A percentile compares a stretch with the other conserved stretches of the same genome.
Conservation (phyloP, 2,797 vertebrate genomes). For the Myotis pilosus region DNA sequence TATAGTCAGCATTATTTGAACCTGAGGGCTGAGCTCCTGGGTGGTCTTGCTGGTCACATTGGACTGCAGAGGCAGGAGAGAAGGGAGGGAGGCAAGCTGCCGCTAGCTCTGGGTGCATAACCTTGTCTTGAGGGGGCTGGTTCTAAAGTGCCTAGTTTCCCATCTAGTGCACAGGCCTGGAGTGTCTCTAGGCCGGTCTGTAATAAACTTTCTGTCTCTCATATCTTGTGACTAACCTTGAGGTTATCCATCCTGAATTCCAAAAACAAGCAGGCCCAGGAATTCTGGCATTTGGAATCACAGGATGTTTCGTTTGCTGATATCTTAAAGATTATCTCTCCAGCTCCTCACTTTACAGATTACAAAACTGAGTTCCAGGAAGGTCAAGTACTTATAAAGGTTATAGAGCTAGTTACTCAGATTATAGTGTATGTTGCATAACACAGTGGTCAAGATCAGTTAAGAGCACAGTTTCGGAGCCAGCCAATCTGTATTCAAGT, state of each 20-base stretch:
- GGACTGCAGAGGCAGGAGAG: background rate
- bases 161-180: background rate
- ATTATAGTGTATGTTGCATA: background rate
- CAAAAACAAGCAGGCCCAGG: conserved; percentile 48
- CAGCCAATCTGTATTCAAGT: background rate
- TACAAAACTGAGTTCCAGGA: conserved; percentile 34
- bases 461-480: background rate
- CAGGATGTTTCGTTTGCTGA: conserved; percentile 22
- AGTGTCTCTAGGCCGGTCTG: background rate
- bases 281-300: conserved; percentile 29
- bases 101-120: background rate
- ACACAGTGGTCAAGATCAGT: background rate
- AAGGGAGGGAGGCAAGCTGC: background rate
- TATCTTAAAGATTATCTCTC: conserved; percentile 20
- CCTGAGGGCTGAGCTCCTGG: background rate
- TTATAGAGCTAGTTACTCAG: conserved; percentile 15
- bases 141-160: background rate
- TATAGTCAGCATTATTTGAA: background rate
- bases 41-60: background rate
- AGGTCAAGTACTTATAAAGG: conserved; percentile 25
- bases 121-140: background rate
- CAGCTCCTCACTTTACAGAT: conserved; percentile 17
- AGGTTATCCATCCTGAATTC: conserved; percentile 61
- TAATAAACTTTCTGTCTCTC: conserved; percentile 53
- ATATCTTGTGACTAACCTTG: conserved; percentile 20